Conservation (phyloP, 2,888 invertebrate genomes). For the Neoitamus cyanurus region DNA sequence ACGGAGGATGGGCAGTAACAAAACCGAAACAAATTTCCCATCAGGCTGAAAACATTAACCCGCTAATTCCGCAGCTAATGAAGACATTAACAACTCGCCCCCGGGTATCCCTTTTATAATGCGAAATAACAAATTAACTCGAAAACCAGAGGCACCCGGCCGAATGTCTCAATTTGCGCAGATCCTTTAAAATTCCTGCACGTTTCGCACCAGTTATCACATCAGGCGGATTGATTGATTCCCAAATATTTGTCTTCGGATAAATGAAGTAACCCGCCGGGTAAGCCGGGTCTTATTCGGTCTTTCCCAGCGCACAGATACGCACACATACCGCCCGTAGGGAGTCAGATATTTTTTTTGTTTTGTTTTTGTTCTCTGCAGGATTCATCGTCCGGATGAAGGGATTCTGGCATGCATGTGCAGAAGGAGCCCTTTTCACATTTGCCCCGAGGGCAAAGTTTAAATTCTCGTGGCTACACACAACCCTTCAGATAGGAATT, state of each 20-base stretch:
- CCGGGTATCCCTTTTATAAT: not conserved
- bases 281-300: conserved; percentile 4
- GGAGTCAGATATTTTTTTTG: not conserved
- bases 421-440: conserved; percentile 14
- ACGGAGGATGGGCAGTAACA: not conserved
- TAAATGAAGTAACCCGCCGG: conserved; percentile 7
- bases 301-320: not conserved
- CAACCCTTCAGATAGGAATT: conserved; percentile 48
- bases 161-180: not conserved
- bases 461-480: conserved; percentile 51
- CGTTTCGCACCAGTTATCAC: conserved; percentile 41
- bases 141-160: conserved; percentile 2
- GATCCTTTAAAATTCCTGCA: conserved; percentile 33
- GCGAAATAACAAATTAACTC: conserved; percentile 28
- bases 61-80: not conserved
- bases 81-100: conserved; percentile 7
- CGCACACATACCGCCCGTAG: not conserved
- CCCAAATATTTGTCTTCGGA: conserved; percentile 43
- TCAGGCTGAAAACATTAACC: not conserved
- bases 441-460: conserved; percentile 38
- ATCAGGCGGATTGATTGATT: conserved; percentile 46
- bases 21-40: not conserved
- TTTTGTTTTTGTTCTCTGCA: not conserved
- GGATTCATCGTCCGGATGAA: conserved; percentile 19
- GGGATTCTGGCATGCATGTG: conserved; percentile 11